Evolutionary conservation across 2,888 invertebrate genomes (phyloP).

Genomic region (Pyrgus malvae): DNA sequence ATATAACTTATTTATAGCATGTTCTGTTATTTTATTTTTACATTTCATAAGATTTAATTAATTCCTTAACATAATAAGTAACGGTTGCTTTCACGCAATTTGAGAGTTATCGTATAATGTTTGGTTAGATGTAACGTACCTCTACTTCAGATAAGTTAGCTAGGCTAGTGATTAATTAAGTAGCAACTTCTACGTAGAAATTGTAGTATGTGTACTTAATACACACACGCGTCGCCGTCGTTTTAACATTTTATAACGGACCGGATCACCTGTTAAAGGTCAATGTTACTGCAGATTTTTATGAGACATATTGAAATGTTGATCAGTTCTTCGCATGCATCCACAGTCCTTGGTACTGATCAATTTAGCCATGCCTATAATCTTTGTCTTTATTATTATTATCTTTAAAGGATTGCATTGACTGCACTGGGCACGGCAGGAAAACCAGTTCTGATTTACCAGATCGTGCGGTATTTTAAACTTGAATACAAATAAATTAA

Average conservation of each 20-base stretch:
- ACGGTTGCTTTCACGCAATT: no score
- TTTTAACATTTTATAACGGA: conserved; percentile 11
- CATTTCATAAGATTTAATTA: no score
- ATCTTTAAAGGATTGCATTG: conserved; percentile 44
- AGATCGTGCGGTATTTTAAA: conserved; percentile 76
- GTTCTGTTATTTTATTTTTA: no score
- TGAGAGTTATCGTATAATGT: no score
- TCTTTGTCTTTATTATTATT: conserved; percentile 58
- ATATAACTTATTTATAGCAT: no score
- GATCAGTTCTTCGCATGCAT: conserved; percentile 11
- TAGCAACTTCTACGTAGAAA: no score
- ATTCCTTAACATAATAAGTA: no score
- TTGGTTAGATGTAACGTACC: no score
- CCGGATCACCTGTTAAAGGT: neutral
- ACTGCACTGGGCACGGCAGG: conserved; percentile 53
- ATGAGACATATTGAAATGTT: conserved; percentile 11
- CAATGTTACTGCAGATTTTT: neutral
- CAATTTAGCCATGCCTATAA: conserved; percentile 32
- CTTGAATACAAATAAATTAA: conserved; percentile 71
- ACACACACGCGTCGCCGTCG: no score
- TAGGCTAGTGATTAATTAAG: no score
- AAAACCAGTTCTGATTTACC: conserved; percentile 77
- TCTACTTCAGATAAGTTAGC: no score
- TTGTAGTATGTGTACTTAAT: no score
- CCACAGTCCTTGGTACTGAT: conserved; percentile 22